Evolutionary conservation across 2,888 invertebrate species (phyloP), one percentile per base, ranked within the genome.

Genomic region (Ametastegia equiseti): DNA sequence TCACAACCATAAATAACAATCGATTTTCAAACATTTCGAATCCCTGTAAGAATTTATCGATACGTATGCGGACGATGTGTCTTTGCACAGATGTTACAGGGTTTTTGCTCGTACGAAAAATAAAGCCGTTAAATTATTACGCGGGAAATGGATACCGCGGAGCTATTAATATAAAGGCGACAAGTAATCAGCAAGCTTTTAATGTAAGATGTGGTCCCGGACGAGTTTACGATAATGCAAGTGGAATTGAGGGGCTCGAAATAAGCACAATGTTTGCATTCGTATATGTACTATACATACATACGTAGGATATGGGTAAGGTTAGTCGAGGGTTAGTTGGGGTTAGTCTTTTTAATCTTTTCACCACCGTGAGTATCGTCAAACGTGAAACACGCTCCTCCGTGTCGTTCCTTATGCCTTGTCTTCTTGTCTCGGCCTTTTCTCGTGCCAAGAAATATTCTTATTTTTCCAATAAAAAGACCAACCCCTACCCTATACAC

Each of bases 211-310:
- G 13, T 54, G 57, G 23, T 27, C 27, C 15, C 11, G n/a, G n/a
- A n/a, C n/a, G 33, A 85, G 84, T 87, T 87, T 85, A 86, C 87
- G 85, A 88, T 82, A 85, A 79, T 50, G 82, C 82, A 83, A 81
- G 83, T 83, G 82, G 85, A 84, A 84, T 87, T 30, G 78, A 85
- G 81, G 82, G 81, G 87, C 87, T 88, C 87, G 88, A 88, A 88
- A 88, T 87, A 88, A 88, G 86, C 88, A 85, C 86, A 85, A 85
- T 88, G 88, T 88, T 88, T 88, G 87, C 86, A 84, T 84, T 87
- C 83, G 86, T 82, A 87, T 75, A n/a, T n/a, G n/a, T n/a, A n/a
- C n/a, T n/a, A n/a, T n/a, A n/a, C n/a, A n/a, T n/a, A n/a, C n/a
- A n/a, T n/a, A n/a, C n/a, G n/a, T n/a, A 27, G 36, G 75, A 75